phyloP scores from a whole-genome alignment of 2,888 invertebrate genomes.

The Nephrotoma appendiculata region DNA sequence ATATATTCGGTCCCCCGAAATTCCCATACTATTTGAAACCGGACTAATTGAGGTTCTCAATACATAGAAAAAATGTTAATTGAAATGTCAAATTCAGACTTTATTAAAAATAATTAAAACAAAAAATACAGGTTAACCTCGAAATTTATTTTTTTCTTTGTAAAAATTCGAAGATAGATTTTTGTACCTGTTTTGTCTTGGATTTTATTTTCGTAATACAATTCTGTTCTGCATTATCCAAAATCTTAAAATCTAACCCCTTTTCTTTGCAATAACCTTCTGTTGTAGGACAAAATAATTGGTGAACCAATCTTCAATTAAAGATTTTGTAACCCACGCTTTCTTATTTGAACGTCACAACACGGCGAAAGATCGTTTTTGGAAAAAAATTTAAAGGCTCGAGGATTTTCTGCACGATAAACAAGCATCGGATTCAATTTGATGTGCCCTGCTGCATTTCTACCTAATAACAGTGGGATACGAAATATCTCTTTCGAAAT shows the following conservation, averaged over 20 bases:
- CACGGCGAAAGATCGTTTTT: too few relatives aligned
- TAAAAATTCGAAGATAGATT: not conserved
- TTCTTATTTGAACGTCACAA: too few relatives aligned
- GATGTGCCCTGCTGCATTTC: not conserved
- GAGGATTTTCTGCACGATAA: too few relatives aligned
- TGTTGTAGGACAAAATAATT: not conserved
- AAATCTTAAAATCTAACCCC: not conserved
- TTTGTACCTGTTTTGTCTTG: not conserved
- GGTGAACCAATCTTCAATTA: not conserved
- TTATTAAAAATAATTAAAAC: not conserved
- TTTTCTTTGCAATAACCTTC: not conserved
- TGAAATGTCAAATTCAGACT: too few relatives aligned
- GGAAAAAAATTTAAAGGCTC: too few relatives aligned
- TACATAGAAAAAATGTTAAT: not conserved
- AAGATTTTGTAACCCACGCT: not conserved
- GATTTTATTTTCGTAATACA: not conserved
- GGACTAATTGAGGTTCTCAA: not conserved
- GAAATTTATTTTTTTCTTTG: not conserved
- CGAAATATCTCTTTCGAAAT: not conserved
- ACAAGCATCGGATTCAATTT: too few relatives aligned
- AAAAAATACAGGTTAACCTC: not conserved
- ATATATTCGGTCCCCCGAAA: not conserved
- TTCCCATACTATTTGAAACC: not conserved
- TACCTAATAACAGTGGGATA: not conserved
- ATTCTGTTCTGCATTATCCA: not conserved